These are phyloP conservation scores for Napeogenes sylphis DNA, from an alignment of 2,888 invertebrate genomes.

Conservation along the genomic window DNA sequence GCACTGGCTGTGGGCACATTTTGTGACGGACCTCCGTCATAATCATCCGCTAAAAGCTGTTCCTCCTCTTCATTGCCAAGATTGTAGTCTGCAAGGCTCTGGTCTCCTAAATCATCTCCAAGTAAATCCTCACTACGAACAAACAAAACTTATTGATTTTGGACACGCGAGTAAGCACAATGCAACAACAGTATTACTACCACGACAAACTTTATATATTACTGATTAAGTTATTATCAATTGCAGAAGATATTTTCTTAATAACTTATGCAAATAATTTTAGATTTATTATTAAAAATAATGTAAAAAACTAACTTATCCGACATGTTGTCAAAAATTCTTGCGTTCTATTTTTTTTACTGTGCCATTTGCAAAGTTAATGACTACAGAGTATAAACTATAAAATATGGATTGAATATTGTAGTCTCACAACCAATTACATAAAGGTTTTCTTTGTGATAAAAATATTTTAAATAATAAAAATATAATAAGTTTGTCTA, in stretches of 20 bases:
- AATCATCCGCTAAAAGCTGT: constrained; percentile 69
- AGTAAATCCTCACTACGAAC: constrained; percentile 71
- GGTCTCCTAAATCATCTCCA: constrained; percentile 71
- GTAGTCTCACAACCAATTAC: no score
- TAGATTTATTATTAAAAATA: constrained; percentile 18
- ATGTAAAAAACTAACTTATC: constrained; percentile 62
- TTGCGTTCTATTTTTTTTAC: constrained; percentile 12
- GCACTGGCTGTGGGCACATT: constrained; percentile 58
- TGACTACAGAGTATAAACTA: background rate
- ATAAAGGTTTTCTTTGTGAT: no score
- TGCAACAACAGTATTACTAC: constrained; percentile 7
- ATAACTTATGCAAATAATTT: background rate
- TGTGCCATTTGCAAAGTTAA: background rate
- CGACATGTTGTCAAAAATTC: constrained; percentile 66
- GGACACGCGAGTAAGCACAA: constrained; percentile 18
- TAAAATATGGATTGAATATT: background rate
- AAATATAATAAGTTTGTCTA: no score
- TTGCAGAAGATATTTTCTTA: no score
- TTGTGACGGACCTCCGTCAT: constrained; percentile 56
- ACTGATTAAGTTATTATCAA: no score
- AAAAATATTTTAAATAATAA: no score
- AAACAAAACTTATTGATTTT: constrained; percentile 28
- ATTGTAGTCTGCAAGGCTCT: constrained; percentile 71
- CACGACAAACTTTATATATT: constrained; percentile 5
- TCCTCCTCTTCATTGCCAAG: constrained; percentile 74